Evolutionary conservation across 1,140 invertebrate genomes (phyloP).

Genomic region (Drosophila leontia): DNA sequence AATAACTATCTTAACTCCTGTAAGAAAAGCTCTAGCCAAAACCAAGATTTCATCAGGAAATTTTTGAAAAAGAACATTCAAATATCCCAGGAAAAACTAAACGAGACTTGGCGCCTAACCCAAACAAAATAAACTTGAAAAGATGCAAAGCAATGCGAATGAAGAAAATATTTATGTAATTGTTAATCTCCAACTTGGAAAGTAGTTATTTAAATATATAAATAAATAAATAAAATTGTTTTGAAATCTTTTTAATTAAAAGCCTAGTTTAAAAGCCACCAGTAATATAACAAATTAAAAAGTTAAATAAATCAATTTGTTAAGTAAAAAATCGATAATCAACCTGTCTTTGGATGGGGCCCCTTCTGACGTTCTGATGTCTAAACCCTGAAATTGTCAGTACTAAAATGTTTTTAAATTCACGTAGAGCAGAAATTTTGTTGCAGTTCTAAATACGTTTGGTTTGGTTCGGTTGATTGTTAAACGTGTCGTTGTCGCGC

Average conservation of each 20-base stretch:
- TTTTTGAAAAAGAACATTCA: too few species aligned
- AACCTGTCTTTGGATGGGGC: constrained; percentile 13
- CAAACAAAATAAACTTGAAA: too few species aligned
- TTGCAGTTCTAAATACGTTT: constrained; percentile 79
- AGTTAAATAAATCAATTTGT: neutral
- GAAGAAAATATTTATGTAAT: too few species aligned
- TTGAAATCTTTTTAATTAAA: too few species aligned
- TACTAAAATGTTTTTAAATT: constrained; percentile 82
- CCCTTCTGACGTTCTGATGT: constrained; percentile 17
- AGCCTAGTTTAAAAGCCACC: too few species aligned
- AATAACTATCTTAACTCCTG: neutral
- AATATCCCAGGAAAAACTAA: too few species aligned
- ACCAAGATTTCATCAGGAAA: neutral
- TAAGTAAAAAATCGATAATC: neutral
- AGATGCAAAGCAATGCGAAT: too few species aligned
- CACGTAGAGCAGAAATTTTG: constrained; percentile 76
- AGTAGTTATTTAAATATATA: too few species aligned
- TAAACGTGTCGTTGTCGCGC: constrained; percentile 57
- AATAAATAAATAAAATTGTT: too few species aligned
- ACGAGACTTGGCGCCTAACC: too few species aligned
- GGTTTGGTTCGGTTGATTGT: constrained; percentile 67
- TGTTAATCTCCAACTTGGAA: too few species aligned
- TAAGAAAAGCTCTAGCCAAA: neutral
- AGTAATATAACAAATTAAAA: too few species aligned
- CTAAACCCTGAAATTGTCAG: constrained; percentile 43